Conservation (phyloP, 2,888 invertebrate species). For the Tenthredo livida region DNA sequence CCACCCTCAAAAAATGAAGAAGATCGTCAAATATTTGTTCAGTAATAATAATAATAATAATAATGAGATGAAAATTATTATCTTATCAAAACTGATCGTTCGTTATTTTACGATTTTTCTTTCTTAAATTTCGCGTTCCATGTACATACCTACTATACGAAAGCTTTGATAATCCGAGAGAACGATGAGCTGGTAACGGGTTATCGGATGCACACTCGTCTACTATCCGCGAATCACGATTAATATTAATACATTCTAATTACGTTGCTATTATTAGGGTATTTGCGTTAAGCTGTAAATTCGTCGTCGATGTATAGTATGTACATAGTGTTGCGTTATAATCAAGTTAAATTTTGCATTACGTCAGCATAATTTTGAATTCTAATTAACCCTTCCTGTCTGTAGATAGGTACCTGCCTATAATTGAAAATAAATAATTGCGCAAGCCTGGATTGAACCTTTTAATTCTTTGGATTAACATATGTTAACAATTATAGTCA, state of each 20-base stretch:
- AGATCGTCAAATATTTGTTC: neutral
- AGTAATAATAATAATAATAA: neutral
- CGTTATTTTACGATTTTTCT: neutral
- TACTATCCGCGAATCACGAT: conserved; percentile 39
- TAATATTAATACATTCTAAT: conserved; percentile 49
- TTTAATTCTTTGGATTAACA: neutral
- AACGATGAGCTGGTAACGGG: neutral
- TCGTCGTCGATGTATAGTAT: conserved; percentile 21
- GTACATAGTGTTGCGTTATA: conserved; percentile 44
- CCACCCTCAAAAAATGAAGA: neutral
- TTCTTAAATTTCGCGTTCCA: neutral
- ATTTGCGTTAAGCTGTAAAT: conserved; percentile 47
- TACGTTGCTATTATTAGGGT: conserved; percentile 47
- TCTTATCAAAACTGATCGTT: neutral
- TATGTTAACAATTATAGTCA: neutral
- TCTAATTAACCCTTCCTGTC: conserved; percentile 12
- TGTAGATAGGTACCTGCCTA: no score
- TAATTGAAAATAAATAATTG: conserved; percentile 26
- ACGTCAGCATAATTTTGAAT: conserved; percentile 44
- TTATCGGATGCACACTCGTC: conserved; percentile 34
- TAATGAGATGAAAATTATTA: neutral
- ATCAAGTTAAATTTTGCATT: conserved; percentile 40
- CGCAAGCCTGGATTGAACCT: neutral
- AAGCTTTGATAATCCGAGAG: neutral
- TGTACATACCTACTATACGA: neutral